Conservation (phyloP, 1,140 invertebrate genomes). For the Heliconius congener region DNA sequence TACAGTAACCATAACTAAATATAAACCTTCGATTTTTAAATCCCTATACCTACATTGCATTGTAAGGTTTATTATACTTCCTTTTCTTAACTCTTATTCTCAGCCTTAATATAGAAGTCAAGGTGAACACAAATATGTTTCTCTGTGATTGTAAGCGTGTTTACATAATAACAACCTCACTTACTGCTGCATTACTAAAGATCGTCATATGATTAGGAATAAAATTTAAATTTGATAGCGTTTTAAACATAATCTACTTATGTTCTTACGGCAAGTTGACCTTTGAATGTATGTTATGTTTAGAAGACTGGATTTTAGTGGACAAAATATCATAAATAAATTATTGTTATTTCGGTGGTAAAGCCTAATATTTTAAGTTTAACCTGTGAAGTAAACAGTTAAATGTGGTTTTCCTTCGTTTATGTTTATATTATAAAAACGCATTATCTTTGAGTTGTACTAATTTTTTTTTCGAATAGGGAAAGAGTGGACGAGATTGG, state of each 20-base stretch:
- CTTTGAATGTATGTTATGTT: background rate
- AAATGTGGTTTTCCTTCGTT: no score
- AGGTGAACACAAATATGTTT: constrained; percentile 58
- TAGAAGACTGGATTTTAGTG: background rate
- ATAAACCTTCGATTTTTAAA: background rate
- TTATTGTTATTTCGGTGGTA: no score
- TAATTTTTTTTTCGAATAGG: background rate
- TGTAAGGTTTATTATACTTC: constrained; percentile 44
- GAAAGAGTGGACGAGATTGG: background rate
- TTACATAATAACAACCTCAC: constrained; percentile 45
- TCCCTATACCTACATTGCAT: background rate
- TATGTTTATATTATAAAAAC: no score
- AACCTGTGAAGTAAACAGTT: no score
- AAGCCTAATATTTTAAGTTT: no score
- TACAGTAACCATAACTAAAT: background rate
- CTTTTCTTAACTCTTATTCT: constrained; percentile 54
- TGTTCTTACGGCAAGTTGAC: background rate
- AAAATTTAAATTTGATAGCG: background rate
- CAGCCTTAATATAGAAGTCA: constrained; percentile 62
- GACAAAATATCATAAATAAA: background rate
- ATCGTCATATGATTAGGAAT: constrained; percentile 17
- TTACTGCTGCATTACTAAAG: constrained; percentile 1
- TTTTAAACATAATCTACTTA: background rate
- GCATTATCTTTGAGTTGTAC: no score
- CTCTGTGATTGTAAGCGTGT: constrained; percentile 56